These are phyloP conservation scores for Phocoena phocoena DNA, from an alignment of 2,113 vertebrate species.

Conservation along the genomic window DNA sequence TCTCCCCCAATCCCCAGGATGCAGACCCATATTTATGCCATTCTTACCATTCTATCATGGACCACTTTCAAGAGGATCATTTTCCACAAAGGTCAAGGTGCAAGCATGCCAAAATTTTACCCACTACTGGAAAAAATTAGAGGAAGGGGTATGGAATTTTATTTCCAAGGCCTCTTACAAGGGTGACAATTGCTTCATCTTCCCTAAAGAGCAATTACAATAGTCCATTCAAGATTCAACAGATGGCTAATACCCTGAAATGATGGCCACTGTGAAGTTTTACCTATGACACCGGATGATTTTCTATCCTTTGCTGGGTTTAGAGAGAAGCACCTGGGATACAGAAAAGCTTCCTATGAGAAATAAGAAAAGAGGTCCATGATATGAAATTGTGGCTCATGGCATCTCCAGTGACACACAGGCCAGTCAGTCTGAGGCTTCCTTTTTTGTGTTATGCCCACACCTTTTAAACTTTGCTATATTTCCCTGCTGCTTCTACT, in stretches of 20 bases:
- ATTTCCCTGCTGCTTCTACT: neutral
- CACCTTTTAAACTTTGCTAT: neutral
- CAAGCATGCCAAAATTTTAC: neutral
- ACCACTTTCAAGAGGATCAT: neutral
- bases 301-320: neutral
- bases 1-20: neutral
- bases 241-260: neutral
- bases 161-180: neutral
- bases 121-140: neutral
- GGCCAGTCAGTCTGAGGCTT: neutral
- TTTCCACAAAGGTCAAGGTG: neutral
- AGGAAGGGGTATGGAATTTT: neutral
- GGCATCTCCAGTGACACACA: neutral
- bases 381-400: neutral
- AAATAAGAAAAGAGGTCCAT: neutral
- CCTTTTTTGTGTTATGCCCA: neutral
- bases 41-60: neutral
- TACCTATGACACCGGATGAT: neutral
- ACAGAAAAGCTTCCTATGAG: neutral
- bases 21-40: neutral
- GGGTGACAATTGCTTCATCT: slow-evolving; percentile 10
- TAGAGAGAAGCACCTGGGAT: neutral
- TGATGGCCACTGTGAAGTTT: neutral
- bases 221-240: neutral
- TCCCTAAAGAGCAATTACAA: slow-evolving; percentile 23